A percentile compares a stretch with the other conserved stretches of the same genome.
These are phyloP conservation scores for Hippocampus guttulatus DNA, from an alignment of 2,113 vertebrate species.

Conservation along the genomic window DNA sequence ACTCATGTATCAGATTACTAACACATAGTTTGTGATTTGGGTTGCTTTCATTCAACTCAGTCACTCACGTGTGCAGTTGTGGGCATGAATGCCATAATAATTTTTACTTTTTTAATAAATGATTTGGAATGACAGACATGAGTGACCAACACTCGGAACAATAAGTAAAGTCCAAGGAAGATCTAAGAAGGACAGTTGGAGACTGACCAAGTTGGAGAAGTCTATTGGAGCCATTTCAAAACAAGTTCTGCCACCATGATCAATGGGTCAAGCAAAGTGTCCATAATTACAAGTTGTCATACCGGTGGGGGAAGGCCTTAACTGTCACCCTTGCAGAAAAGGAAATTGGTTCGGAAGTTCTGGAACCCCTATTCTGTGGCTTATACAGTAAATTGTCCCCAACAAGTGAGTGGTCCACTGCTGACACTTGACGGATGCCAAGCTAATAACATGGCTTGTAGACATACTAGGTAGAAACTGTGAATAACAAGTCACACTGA, in stretches of 20 bases:
- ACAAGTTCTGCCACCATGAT: too few species aligned
- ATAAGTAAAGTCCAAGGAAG: too few species aligned
- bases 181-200: too few species aligned
- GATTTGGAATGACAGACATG: too few species aligned
- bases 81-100: background rate
- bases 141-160: too few species aligned
- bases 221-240: too few species aligned
- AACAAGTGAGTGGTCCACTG: background rate
- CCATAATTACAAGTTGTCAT: too few species aligned
- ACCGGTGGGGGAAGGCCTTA: too few species aligned
- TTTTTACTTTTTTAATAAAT: too few species aligned
- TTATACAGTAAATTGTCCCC: background rate
- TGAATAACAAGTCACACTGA: background rate
- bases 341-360: background rate
- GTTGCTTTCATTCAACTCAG: background rate
- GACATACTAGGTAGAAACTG: background rate
- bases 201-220: too few species aligned
- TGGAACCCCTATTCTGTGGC: background rate
- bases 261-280: too few species aligned
- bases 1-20: background rate
- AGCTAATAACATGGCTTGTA: background rate
- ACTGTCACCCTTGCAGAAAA: background rate
- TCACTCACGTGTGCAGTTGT: background rate
- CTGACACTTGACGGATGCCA: background rate
- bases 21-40: background rate